Evolutionary conservation across 2,888 invertebrate species (phyloP).

Genomic region (Phragmatobia fuliginosa): DNA sequence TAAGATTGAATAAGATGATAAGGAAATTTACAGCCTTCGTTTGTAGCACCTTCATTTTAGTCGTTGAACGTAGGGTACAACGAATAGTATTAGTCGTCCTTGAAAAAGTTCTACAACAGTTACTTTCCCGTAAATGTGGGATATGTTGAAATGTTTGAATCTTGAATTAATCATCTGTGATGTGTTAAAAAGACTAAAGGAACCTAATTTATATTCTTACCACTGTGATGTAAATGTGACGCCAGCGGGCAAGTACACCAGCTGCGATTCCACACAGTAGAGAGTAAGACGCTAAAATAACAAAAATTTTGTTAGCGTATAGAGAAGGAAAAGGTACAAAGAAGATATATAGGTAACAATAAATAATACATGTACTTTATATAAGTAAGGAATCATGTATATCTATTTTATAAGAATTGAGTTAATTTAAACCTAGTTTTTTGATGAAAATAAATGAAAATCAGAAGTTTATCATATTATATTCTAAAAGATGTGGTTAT

Average conservation of each 20-base stretch:
- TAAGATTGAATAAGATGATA: constrained; percentile 5
- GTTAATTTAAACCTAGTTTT: not conserved
- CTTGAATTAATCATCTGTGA: not conserved
- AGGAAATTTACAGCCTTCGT: not conserved
- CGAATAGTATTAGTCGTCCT: not conserved
- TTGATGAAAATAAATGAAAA: not conserved
- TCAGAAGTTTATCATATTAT: not conserved
- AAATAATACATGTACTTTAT: too few relatives aligned
- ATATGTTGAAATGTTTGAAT: too few relatives aligned
- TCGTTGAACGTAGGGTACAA: not conserved
- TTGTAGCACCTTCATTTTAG: not conserved
- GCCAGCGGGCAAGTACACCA: not conserved
- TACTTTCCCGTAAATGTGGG: too few relatives aligned
- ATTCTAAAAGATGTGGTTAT: not conserved
- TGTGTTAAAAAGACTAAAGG: not conserved
- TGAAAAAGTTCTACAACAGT: not conserved
- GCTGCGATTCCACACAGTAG: not conserved
- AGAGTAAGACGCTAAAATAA: not conserved
- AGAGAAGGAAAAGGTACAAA: not conserved
- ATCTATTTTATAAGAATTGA: not conserved
- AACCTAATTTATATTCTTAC: not conserved
- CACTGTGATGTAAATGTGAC: not conserved
- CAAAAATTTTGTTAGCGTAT: not conserved
- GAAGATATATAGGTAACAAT: too few relatives aligned
- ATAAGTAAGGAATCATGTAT: too few relatives aligned